Conservation (phyloP, 2,113 vertebrate species). For the Potamarius usumacintae region DNA sequence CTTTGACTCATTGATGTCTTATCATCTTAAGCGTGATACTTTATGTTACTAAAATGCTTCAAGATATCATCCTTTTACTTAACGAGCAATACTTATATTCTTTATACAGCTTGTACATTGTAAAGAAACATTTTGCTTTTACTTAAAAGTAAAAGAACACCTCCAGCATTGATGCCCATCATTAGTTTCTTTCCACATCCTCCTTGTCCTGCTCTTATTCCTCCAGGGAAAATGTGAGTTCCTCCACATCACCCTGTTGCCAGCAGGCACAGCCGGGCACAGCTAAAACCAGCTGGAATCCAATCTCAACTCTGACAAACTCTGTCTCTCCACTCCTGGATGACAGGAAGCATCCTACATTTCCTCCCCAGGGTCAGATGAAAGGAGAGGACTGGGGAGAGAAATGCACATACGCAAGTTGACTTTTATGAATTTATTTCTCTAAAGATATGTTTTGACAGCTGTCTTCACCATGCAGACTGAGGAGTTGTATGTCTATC, state of each 20-base stretch:
- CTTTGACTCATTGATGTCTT: neutral
- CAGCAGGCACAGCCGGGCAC: constrained; percentile 24
- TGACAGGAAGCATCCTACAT: constrained; percentile 61
- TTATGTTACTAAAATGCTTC: neutral
- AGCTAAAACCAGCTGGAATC: constrained; percentile 51
- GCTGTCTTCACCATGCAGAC: constrained; percentile 44
- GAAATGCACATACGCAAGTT: constrained; percentile 48
- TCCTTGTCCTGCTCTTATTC: neutral
- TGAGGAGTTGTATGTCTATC: constrained; percentile 28
- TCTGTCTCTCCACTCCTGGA: constrained; percentile 54
- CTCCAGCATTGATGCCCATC: neutral
- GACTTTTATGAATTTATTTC: constrained; percentile 46
- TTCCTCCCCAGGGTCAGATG: constrained; percentile 58
- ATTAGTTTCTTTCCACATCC: neutral
- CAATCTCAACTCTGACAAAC: constrained; percentile 66
- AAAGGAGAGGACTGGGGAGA: constrained; percentile 42
- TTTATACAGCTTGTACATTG: neutral
- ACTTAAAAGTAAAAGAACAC: neutral
- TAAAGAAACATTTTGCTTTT: neutral
- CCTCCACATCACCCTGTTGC: constrained; percentile 34
- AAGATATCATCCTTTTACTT: neutral
- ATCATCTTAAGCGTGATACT: neutral
- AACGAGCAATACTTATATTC: neutral
- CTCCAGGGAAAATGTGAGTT: constrained; percentile 29
- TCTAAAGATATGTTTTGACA: constrained; percentile 52